phyloP scores from a whole-genome alignment of 2,888 invertebrate genomes.

The Ganaspis brasiliensis region DNA sequence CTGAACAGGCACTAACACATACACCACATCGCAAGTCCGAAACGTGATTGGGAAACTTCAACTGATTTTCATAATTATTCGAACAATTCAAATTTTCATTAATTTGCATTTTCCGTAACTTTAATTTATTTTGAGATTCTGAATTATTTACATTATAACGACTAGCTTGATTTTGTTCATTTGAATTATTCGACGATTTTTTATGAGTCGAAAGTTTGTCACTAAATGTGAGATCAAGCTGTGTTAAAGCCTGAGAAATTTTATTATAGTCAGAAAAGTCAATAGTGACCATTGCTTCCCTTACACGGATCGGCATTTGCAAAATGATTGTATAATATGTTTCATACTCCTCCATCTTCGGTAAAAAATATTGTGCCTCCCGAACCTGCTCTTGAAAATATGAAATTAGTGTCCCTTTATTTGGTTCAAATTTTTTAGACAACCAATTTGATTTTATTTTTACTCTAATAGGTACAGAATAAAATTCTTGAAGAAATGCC shows the following conservation, averaged over 20 bases:
- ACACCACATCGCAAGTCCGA: background rate
- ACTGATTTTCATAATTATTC: too few relatives aligned
- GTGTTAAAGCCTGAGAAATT: background rate
- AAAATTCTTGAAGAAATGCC: background rate
- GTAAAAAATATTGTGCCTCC: conserved; percentile 9
- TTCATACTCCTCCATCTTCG: background rate
- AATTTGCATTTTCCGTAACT: too few relatives aligned
- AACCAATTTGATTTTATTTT: conserved; percentile 3
- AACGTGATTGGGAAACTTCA: too few relatives aligned
- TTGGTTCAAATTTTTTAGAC: background rate
- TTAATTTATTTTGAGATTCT: background rate
- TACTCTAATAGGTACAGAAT: background rate
- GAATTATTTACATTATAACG: background rate
- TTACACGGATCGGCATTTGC: background rate
- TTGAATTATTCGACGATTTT: background rate
- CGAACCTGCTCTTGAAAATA: background rate
- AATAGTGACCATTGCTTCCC: background rate
- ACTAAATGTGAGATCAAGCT: background rate
- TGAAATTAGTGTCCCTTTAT: background rate
- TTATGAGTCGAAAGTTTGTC: background rate
- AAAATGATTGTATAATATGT: background rate
- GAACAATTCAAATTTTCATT: too few relatives aligned
- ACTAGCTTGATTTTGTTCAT: background rate
- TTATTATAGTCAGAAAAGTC: conserved; percentile 10
- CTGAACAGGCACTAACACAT: background rate